A percentile compares a stretch with the other conserved stretches of the same genome.
These are phyloP conservation scores for Pelecanus crispus DNA, from an alignment of 2,113 vertebrate genomes.

Conservation along the genomic window DNA sequence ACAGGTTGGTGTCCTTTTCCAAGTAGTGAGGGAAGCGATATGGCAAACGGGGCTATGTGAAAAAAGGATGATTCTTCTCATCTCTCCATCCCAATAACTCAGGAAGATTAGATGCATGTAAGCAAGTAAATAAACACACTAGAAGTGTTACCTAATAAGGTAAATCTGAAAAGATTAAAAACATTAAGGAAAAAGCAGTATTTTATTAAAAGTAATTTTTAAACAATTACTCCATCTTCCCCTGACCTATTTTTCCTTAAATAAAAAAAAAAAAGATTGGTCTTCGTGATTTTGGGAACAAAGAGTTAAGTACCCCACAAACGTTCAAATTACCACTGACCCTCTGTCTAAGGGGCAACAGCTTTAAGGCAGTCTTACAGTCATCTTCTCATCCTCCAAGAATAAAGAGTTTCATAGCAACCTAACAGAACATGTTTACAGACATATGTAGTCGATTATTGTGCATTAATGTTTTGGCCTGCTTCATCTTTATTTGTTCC, in stretches of 20 bases:
- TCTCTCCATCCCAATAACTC: not conserved
- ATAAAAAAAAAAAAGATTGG: not conserved
- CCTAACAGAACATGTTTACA: slow-evolving; percentile 50
- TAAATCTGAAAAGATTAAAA: slow-evolving; percentile 28
- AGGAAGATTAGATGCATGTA: not conserved
- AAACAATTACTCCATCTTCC: not conserved
- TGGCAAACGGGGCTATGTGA: not conserved
- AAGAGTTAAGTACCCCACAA: not conserved
- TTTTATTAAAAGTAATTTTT: not conserved
- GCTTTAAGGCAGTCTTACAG: not conserved
- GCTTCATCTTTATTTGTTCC: slow-evolving; percentile 12
- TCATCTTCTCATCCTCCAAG: not conserved
- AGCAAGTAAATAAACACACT: not conserved
- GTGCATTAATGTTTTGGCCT: slow-evolving; percentile 29
- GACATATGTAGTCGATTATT: slow-evolving; percentile 16
- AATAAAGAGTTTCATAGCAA: slow-evolving; percentile 46
- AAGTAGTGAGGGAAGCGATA: slow-evolving; percentile 1
- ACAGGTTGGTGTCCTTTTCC: slow-evolving; percentile 42
- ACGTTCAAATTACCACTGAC: not conserved
- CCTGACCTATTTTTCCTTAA: not conserved
- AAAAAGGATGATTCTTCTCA: not conserved
- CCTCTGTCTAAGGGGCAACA: not conserved
- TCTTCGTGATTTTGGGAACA: not conserved
- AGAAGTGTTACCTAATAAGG: not conserved
- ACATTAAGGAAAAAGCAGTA: not conserved